Percentiles rank a stretch among this genome's conserved stretches.
Conservation (phyloP, 1,140 invertebrate species). For the Megathymus violae region DNA sequence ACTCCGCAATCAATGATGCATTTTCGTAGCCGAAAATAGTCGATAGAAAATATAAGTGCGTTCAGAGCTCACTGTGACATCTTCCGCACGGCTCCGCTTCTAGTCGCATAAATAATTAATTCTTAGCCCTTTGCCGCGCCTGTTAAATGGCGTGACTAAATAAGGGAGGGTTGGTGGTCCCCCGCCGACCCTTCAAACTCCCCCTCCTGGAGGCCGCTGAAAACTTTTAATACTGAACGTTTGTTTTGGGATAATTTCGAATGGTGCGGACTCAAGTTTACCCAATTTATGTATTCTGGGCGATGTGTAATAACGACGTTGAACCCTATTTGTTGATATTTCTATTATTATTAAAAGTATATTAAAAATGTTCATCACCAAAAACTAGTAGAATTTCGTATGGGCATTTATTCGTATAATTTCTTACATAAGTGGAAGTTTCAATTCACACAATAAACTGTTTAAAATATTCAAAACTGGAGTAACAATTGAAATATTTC, state of each 20-base stretch:
- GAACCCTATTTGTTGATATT: neutral
- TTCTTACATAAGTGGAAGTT: too few relatives aligned
- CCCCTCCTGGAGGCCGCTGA: constrained; percentile 46
- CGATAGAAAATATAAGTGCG: constrained; percentile 52
- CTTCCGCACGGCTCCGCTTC: constrained; percentile 62
- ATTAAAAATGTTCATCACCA: too few relatives aligned
- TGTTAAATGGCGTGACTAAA: constrained; percentile 77
- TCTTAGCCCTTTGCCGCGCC: constrained; percentile 71
- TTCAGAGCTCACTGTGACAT: constrained; percentile 63
- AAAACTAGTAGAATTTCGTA: too few relatives aligned
- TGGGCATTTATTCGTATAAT: too few relatives aligned
- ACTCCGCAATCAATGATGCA: constrained; percentile 37
- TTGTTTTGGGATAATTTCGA: constrained; percentile 62
- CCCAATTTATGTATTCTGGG: constrained; percentile 22
- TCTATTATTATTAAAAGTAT: too few relatives aligned
- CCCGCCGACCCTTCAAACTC: constrained; percentile 38
- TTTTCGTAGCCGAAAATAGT: constrained; percentile 43
- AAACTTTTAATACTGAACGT: constrained; percentile 71
- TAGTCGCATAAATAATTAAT: constrained; percentile 72
- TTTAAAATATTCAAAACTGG: too few relatives aligned
- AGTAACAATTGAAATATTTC: constrained; percentile 52
- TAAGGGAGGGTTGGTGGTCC: constrained; percentile 62
- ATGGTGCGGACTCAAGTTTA: constrained; percentile 28
- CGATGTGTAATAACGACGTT: neutral
- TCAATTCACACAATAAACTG: too few relatives aligned